Percentiles rank a stretch among this genome's conserved stretches.
phyloP scores from a whole-genome alignment of 2,888 invertebrate genomes.

The Diloba caeruleocephala region DNA sequence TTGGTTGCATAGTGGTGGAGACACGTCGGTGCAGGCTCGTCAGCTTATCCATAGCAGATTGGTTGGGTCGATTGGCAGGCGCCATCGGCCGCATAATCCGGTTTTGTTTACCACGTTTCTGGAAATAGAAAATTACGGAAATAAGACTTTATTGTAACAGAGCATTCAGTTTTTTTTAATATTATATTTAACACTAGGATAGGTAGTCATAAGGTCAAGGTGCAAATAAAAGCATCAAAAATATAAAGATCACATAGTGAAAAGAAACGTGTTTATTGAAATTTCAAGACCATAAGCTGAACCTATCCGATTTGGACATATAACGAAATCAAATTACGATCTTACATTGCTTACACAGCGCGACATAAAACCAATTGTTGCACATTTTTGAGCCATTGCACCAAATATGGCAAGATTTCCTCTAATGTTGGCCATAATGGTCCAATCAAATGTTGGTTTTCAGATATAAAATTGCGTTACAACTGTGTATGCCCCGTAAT shows the following conservation, averaged over 20 bases:
- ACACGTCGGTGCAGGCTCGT: conserved; percentile 72
- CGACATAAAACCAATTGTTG: conserved; percentile 22
- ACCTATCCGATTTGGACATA: neutral
- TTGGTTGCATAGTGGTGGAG: conserved; percentile 79
- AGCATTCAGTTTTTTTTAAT: too few species aligned
- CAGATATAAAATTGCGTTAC: conserved; percentile 25
- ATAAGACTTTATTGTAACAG: neutral
- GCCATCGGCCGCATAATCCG: conserved; percentile 81
- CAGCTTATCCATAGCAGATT: conserved; percentile 79
- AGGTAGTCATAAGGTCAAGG: neutral
- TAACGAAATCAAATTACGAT: conserved; percentile 17
- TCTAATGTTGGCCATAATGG: conserved; percentile 31
- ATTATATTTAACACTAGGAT: neutral
- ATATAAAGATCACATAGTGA: too few species aligned
- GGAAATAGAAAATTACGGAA: conserved; percentile 55
- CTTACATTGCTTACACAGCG: conserved; percentile 3
- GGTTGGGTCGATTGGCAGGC: conserved; percentile 71
- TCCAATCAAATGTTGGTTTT: conserved; percentile 31
- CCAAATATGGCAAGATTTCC: conserved; percentile 30
- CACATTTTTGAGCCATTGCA: conserved; percentile 28
- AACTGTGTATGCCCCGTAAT: conserved; percentile 26
- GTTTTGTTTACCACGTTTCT: conserved; percentile 87
- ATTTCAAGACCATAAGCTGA: conserved; percentile 2
- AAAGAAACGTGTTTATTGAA: neutral
- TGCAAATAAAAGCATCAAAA: neutral